Evolutionary conservation across 2,888 invertebrate species (phyloP), one percentile per base, ranked within the genome.

Genomic region (Limnephilus auricula): DNA sequence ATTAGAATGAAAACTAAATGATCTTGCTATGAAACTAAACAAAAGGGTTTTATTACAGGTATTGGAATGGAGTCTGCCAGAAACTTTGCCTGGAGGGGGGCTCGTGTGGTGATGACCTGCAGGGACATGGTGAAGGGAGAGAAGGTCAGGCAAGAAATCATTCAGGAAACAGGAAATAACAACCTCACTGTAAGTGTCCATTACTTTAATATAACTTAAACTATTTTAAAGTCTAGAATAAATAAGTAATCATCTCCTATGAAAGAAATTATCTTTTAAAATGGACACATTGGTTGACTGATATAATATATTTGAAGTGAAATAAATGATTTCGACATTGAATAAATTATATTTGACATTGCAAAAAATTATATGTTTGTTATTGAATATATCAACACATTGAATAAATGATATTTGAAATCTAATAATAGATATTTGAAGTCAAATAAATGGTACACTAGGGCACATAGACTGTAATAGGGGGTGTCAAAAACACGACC

Each of bases 81-180:
- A 91, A 95, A 96, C 92, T 94, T 96, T 93, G 96, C 96, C 5
- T 94, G 94, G 92, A 95, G 96, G 82, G 96, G 96, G 9, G 96
- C 96, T 2, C 94, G 95, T 89, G 95, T 96, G 18, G 95, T 96
- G 89, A 80, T 96, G 89, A 96, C 96, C 0, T 96, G 96, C 92
- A 94, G 96, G 79, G 96, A 95, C 93, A 94, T 95, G 90, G 94
- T 94, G 12, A 95, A 95, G 50, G 96, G 94, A 4, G 94, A 94
- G 31, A 94, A 93, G 65, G 96, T 96, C 2, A 94, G 94, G 90
- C 94, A 95, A 93, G 94, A 95, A 93, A 96, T 96, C 30, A 94
- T 95, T 12, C 94, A 94, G 92, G 93, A 93, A 12, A 95, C 95
- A 83, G 95, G 95, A 34, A 96, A 95, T 93, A 93, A 94, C 0